Evolutionary conservation across 1,140 invertebrate genomes (phyloP).

Genomic region (Apis laboriosa): DNA sequence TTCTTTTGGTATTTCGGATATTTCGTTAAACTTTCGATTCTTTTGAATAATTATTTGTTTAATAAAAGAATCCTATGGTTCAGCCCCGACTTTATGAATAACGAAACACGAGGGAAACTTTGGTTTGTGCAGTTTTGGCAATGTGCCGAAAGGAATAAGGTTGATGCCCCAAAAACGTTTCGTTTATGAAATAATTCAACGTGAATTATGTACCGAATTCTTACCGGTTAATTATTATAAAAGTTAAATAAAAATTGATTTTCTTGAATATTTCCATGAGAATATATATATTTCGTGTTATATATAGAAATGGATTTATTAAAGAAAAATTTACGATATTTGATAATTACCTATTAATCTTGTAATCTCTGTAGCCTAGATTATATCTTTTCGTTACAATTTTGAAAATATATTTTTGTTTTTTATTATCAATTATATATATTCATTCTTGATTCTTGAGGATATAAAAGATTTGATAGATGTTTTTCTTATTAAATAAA

Average conservation of each 20-base stretch:
- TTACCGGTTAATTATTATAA: slow-evolving; percentile 32
- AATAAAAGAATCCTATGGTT: slow-evolving; percentile 3
- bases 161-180: slow-evolving; percentile 35
- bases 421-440: too few relatives aligned
- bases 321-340: too few relatives aligned
- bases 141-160: slow-evolving; percentile 16
- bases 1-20: not conserved
- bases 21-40: slow-evolving; percentile 16
- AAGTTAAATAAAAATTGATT: not conserved
- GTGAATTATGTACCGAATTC: not conserved
- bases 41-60: slow-evolving; percentile 16
- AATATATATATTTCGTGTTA: not conserved
- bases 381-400: too few relatives aligned
- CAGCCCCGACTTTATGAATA: slow-evolving; percentile 50
- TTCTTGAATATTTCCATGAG: not conserved
- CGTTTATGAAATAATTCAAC: slow-evolving; percentile 27
- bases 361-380: too few relatives aligned
- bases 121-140: slow-evolving; percentile 18
- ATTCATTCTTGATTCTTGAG: too few relatives aligned
- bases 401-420: too few relatives aligned
- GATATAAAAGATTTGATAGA: too few relatives aligned
- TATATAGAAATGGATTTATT: too few relatives aligned
- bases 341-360: too few relatives aligned
- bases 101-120: slow-evolving; percentile 46
- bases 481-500: too few relatives aligned